Percentiles rank a stretch among this genome's conserved stretches.
Evolutionary conservation across 2,797 vertebrate species (phyloP).

Genomic region (Hephaestus fuliginosus): DNA sequence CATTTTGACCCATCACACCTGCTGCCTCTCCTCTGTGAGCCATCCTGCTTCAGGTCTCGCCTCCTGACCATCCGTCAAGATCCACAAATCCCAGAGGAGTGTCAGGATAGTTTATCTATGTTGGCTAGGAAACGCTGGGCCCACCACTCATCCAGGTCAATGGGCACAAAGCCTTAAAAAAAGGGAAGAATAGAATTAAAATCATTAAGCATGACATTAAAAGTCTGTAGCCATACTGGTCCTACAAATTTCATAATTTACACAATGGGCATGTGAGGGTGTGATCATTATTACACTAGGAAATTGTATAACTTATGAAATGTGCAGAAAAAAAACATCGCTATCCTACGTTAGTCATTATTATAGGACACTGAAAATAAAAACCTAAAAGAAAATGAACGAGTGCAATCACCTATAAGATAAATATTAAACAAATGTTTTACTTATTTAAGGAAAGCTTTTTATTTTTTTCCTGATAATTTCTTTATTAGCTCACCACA

Average conservation of each 20-base stretch:
- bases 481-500: background rate
- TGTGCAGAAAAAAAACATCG: background rate
- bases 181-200: background rate
- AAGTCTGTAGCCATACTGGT: background rate
- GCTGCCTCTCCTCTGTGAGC: conserved; percentile 19
- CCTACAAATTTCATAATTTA: too few relatives aligned
- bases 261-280: background rate
- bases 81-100: background rate
- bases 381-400: background rate
- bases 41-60: conserved; percentile 5
- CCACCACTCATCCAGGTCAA: conserved; percentile 99
- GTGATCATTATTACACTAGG: background rate
- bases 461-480: background rate
- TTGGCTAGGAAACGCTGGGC: conserved; percentile 95
- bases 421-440: too few relatives aligned
- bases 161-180: conserved; percentile 91
- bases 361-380: background rate
- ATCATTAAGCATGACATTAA: background rate
- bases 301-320: background rate
- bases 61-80: conserved; percentile 31
- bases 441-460: background rate
- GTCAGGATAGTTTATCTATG: conserved; percentile 92
- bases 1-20: conserved; percentile 18
- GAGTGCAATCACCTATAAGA: too few relatives aligned
- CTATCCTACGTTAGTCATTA: background rate